Evolutionary conservation across 2,113 vertebrate species (phyloP).

Genomic region (Poecilia latipinna): DNA sequence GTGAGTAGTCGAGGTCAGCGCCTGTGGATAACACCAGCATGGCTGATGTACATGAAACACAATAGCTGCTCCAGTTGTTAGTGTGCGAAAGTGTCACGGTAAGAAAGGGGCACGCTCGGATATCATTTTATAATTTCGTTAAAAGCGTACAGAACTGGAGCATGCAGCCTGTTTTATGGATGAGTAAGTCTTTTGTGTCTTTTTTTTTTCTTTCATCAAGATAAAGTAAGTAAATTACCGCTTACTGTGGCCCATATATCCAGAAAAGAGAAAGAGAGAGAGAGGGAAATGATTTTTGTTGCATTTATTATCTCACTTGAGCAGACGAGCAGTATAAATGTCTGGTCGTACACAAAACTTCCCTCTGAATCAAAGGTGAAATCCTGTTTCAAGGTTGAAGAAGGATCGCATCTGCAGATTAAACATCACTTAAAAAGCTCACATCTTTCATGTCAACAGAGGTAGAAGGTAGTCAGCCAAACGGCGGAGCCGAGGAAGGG

Average conservation of each 20-base stretch:
- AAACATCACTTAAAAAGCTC: conserved; percentile 60
- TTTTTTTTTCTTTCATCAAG: conserved; percentile 10
- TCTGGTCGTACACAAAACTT: conserved; percentile 17
- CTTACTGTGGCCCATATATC: conserved; percentile 1
- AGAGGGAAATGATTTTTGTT: not conserved
- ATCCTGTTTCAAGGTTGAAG: conserved; percentile 40
- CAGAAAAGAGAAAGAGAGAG: conserved; percentile 5
- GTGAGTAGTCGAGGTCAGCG: conserved; percentile 59
- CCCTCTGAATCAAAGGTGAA: conserved; percentile 28
- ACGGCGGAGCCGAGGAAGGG: conserved; percentile 51
- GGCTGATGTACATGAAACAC: conserved; percentile 68
- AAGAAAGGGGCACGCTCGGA: conserved; percentile 39
- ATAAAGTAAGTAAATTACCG: conserved; percentile 15
- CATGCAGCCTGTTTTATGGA: conserved; percentile 4
- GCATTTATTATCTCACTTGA: conserved; percentile 5
- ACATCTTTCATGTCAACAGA: conserved; percentile 59
- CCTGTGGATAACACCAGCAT: conserved; percentile 53
- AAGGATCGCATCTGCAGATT: conserved; percentile 55
- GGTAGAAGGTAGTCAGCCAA: conserved; percentile 49
- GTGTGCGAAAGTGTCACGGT: conserved; percentile 30
- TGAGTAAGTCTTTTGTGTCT: not conserved
- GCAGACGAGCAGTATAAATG: conserved; percentile 13
- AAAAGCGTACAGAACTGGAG: conserved; percentile 32
- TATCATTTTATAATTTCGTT: conserved; percentile 47
- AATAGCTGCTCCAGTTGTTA: conserved; percentile 63